Conservation (phyloP, 2,113 vertebrate species). For the Sylvietta virens region DNA sequence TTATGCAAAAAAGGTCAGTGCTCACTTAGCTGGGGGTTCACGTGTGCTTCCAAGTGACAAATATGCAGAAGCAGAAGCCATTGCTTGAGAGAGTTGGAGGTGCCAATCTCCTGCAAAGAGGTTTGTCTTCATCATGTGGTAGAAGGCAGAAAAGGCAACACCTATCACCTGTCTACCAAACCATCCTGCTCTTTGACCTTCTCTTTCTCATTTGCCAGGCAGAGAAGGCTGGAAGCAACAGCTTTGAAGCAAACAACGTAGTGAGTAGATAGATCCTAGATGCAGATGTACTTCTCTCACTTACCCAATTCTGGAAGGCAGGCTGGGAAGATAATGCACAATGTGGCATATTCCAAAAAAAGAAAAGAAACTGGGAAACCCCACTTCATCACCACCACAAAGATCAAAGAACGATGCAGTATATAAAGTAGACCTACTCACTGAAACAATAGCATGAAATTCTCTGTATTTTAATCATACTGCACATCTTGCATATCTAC, state of each 20-base stretch:
- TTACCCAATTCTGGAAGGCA: neutral
- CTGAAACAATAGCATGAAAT: neutral
- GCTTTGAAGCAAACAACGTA: neutral
- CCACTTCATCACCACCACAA: neutral
- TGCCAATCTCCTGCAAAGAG: neutral
- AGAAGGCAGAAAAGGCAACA: neutral
- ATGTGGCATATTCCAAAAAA: neutral
- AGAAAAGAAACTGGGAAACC: neutral
- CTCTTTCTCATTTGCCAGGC: neutral
- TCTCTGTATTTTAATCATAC: neutral
- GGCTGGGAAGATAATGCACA: neutral
- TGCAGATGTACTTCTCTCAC: neutral
- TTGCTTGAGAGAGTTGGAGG: neutral
- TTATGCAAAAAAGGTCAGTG: neutral
- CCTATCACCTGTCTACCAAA: neutral
- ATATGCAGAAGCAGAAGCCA: neutral
- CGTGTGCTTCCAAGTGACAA: neutral
- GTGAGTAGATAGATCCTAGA: neutral
- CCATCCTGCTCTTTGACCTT: neutral
- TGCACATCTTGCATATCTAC: neutral
- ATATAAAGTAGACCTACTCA: neutral
- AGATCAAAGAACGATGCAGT: neutral
- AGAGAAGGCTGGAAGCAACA: neutral
- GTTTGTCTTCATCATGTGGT: neutral
- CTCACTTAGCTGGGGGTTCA: neutral